Evolutionary conservation across 2,797 vertebrate genomes (phyloP).

Genomic region (Hemibagrus guttatus): DNA sequence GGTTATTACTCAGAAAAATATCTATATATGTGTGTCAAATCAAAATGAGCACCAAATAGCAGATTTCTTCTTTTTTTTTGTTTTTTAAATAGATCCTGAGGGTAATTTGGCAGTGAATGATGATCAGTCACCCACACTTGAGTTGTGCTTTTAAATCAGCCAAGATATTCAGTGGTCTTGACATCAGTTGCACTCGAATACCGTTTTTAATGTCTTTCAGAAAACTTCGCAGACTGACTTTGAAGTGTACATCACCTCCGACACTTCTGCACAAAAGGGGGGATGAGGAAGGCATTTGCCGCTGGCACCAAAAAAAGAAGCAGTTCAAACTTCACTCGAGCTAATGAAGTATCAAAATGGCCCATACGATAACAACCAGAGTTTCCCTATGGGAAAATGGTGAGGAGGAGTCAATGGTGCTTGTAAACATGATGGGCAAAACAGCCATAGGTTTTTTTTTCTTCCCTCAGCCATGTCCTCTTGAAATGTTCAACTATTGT

Average conservation of each 20-base stretch:
- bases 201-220: not conserved
- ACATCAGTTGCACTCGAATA: not conserved
- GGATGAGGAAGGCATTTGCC: not conserved
- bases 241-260: not conserved
- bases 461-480: not conserved
- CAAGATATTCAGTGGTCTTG: not conserved
- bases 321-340: slow-evolving; percentile 13
- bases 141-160: not conserved
- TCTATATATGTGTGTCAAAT: not conserved
- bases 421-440: slow-evolving; percentile 2
- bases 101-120: not conserved
- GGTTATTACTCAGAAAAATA: not conserved
- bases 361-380: not conserved
- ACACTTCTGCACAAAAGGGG: not conserved
- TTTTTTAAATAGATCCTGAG: not conserved
- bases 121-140: slow-evolving; percentile 1
- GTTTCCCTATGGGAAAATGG: slow-evolving; percentile 9
- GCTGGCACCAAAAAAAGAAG: not conserved
- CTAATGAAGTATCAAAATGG: slow-evolving; percentile 34
- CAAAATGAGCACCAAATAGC: not conserved
- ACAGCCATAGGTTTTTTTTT: not conserved
- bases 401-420: slow-evolving; percentile 28
- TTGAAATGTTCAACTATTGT: not conserved
- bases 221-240: not conserved
- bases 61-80: not conserved